phyloP scores from a whole-genome alignment of 2,797 vertebrate genomes.

The Adelosebastes latens region DNA sequence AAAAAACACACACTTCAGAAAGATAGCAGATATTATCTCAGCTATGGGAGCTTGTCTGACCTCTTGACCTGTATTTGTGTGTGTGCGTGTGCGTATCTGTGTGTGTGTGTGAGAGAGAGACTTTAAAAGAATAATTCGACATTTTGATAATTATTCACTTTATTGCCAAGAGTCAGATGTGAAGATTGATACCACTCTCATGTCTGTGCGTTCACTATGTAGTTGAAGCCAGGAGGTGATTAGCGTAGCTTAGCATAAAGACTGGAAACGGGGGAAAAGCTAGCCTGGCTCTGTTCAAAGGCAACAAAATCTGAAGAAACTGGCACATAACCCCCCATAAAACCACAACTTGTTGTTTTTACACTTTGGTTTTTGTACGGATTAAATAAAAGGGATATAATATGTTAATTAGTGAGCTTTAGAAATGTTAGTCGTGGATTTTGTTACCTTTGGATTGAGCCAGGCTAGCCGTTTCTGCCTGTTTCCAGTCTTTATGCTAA shows the following conservation, averaged over 20 bases:
- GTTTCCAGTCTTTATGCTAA: not conserved
- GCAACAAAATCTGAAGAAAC: not conserved
- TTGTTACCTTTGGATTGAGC: not conserved
- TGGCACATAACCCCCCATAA: not conserved
- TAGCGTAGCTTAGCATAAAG: slow-evolving; percentile 26
- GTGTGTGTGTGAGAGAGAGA: not conserved
- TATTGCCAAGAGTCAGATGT: not conserved
- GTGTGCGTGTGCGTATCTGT: not conserved
- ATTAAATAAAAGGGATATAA: not conserved
- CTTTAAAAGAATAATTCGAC: slow-evolving; percentile 1
- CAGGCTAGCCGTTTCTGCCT: not conserved
- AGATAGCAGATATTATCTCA: not conserved
- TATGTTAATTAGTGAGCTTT: not conserved
- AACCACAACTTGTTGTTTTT: not conserved
- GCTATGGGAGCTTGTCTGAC: slow-evolving; percentile 8
- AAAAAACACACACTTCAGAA: not conserved
- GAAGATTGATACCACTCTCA: not conserved
- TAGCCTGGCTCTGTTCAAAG: not conserved
- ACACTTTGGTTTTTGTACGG: not conserved
- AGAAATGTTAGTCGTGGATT: not conserved
- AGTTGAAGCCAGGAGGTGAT: not conserved
- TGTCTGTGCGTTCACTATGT: not conserved
- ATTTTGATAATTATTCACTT: slow-evolving; percentile 6
- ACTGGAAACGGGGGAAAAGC: not conserved
- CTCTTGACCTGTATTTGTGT: not conserved